A percentile compares a stretch with the other conserved stretches of the same genome.
Conservation (phyloP, 2,797 vertebrate genomes). For the Etheostoma nigrum region DNA sequence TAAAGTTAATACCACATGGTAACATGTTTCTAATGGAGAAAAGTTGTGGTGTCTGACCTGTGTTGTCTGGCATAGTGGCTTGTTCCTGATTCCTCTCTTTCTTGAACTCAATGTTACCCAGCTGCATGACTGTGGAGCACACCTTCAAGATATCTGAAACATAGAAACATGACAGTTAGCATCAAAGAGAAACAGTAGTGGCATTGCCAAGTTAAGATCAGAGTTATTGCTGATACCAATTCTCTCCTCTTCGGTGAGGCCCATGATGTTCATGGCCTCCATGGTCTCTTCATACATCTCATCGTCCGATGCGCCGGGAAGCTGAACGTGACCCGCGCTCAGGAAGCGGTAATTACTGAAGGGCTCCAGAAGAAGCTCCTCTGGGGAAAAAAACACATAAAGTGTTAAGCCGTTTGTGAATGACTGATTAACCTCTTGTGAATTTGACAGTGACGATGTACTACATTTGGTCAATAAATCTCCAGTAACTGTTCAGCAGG, state of each 20-base stretch:
- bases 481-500: neutral
- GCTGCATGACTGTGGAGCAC: constrained; percentile 94
- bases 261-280: constrained; percentile 97
- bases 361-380: constrained; percentile 92
- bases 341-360: constrained; percentile 94
- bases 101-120: constrained; percentile 98
- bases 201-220: neutral
- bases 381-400: constrained; percentile 75
- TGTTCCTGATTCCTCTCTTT: constrained; percentile 98
- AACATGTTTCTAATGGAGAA: neutral
- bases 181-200: neutral
- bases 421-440: neutral
- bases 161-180: constrained; percentile 4
- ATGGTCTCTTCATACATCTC: constrained; percentile 96
- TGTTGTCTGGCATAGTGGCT: constrained; percentile 98
- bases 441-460: neutral
- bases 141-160: constrained; percentile 92
- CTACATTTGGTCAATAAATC: neutral
- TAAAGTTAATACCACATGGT: neutral
- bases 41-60: constrained; percentile 83
- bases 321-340: constrained; percentile 89
- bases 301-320: constrained; percentile 91
- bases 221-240: constrained; percentile 73
- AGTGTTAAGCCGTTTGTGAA: constrained; percentile 6
- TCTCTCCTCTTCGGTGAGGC: constrained; percentile 92